A percentile compares a stretch with the other conserved stretches of the same genome.
These are phyloP conservation scores for Fopius arisanus DNA, from an alignment of 1,140 invertebrate genomes.

Conservation along the genomic window DNA sequence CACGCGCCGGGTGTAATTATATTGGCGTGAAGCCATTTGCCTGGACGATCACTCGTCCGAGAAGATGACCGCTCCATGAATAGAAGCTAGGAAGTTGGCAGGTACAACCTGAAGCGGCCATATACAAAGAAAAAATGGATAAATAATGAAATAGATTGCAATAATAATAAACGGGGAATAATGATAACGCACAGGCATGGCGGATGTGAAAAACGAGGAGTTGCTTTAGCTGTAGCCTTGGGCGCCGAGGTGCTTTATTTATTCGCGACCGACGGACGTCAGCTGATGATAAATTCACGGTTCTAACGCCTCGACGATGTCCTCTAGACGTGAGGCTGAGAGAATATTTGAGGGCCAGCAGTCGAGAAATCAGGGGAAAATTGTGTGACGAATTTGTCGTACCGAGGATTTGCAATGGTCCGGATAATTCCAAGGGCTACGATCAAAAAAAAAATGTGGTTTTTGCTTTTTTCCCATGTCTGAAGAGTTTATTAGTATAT, in stretches of 20 bases:
- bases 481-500: no score
- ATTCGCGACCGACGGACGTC: constrained; percentile 13
- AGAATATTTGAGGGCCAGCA: neutral
- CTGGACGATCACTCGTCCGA: constrained; percentile 15
- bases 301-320: constrained; percentile 20
- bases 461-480: no score
- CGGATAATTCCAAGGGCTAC: neutral
- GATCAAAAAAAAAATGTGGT: neutral
- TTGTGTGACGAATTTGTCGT: neutral
- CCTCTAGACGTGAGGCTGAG: neutral
- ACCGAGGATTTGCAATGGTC: neutral
- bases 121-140: neutral
- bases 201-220: constrained; percentile 5
- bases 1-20: constrained; percentile 31
- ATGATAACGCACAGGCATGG: neutral
- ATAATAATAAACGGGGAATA: neutral
- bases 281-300: constrained; percentile 23
- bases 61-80: constrained; percentile 1
- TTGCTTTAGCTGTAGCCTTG: neutral
- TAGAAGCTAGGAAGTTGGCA: neutral
- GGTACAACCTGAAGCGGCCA: neutral
- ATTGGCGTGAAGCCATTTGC: constrained; percentile 29
- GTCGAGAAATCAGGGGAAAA: neutral
- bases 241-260: neutral
- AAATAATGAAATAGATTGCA: neutral